Evolutionary conservation across 1,140 invertebrate genomes (phyloP).

Genomic region (Drosophila bocki): DNA sequence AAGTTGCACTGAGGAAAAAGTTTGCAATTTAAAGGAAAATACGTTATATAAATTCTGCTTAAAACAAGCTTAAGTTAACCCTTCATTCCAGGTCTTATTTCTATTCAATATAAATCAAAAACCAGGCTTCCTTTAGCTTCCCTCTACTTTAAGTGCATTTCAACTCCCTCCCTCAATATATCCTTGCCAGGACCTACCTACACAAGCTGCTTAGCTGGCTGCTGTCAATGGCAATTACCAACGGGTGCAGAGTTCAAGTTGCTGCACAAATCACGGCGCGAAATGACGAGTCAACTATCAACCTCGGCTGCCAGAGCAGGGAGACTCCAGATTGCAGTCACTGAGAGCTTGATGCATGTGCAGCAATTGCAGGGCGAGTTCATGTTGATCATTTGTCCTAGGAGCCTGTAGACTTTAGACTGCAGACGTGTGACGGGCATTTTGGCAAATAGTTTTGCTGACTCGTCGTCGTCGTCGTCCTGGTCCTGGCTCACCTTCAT

Average conservation of each 20-base stretch:
- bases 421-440: slow-evolving; percentile 40
- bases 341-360: slow-evolving; percentile 59
- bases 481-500: slow-evolving; percentile 27
- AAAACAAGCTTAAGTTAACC: too few relatives aligned
- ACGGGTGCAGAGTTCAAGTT: slow-evolving; percentile 48
- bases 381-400: slow-evolving; percentile 77
- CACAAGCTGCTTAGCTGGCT: slow-evolving; percentile 20
- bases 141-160: background rate
- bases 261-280: slow-evolving; percentile 66
- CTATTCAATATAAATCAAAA: background rate
- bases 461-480: slow-evolving; percentile 9
- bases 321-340: slow-evolving; percentile 2
- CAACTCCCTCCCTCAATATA: background rate
- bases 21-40: background rate
- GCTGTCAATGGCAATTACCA: slow-evolving; percentile 70
- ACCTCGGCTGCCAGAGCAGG: slow-evolving; percentile 18
- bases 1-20: slow-evolving; percentile 11
- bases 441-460: slow-evolving; percentile 52
- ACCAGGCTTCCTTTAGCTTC: too few relatives aligned
- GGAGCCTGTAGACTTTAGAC: background rate
- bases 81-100: too few relatives aligned
- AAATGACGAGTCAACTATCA: slow-evolving; percentile 50
- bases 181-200: slow-evolving; percentile 1
- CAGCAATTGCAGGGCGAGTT: slow-evolving; percentile 55
- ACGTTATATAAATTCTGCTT: background rate